phyloP scores from a whole-genome alignment of 2,797 vertebrate species.

The Urophycis tenuis region DNA sequence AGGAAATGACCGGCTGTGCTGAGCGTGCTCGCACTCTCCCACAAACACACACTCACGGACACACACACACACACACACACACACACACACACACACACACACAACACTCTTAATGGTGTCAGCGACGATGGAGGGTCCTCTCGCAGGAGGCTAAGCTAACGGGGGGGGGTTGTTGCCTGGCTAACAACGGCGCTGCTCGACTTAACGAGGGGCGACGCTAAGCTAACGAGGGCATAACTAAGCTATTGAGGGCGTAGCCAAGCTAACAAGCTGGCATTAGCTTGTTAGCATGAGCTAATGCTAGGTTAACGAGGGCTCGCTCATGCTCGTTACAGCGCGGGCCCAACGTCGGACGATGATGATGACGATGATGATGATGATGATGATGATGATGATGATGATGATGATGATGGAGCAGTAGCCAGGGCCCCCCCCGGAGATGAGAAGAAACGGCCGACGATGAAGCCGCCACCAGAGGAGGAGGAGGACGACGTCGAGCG shows the following conservation, averaged over 20 bases:
- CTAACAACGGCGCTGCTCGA: slow-evolving; percentile 42
- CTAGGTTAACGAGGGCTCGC: neutral
- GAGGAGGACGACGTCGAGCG: too few species aligned
- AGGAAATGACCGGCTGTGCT: neutral
- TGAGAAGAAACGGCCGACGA: slow-evolving; percentile 45
- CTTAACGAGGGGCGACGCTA: slow-evolving; percentile 10
- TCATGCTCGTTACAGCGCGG: neutral
- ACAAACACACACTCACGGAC: slow-evolving; percentile 10
- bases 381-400: neutral
- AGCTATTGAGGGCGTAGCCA: slow-evolving; percentile 40
- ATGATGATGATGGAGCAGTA: neutral
- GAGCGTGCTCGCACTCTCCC: slow-evolving; percentile 14
- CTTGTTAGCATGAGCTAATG: too few species aligned
- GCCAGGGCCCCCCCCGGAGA: neutral
- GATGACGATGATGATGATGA: neutral
- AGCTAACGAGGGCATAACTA: slow-evolving; percentile 44
- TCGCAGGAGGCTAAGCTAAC: slow-evolving; percentile 41
- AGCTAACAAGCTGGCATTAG: slow-evolving; percentile 20
- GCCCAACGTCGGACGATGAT: neutral
- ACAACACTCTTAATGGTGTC: slow-evolving; percentile 38
- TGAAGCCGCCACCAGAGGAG: slow-evolving; percentile 37
- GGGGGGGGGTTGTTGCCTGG: slow-evolving; percentile 46
- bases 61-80: slow-evolving; percentile 10
- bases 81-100: slow-evolving; percentile 25
- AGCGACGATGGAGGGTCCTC: slow-evolving; percentile 39